phyloP scores from a whole-genome alignment of 2,888 invertebrate genomes.

The Napeogenes sylphis region DNA sequence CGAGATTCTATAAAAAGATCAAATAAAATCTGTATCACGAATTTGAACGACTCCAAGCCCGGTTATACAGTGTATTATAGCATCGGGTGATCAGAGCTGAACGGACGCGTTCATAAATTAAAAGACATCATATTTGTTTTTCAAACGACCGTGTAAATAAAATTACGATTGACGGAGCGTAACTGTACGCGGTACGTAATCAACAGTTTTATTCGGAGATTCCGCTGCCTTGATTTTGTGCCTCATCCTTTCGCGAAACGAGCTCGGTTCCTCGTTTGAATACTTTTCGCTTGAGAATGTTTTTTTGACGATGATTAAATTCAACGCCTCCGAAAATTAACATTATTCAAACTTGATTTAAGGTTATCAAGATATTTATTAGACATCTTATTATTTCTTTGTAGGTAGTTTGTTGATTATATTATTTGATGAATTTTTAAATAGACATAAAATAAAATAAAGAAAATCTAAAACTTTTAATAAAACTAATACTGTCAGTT shows the following conservation, averaged over 20 bases:
- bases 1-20: slow-evolving; percentile 51
- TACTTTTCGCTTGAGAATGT: slow-evolving; percentile 49
- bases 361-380: slow-evolving; percentile 26
- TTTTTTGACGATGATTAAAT: slow-evolving; percentile 58
- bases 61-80: slow-evolving; percentile 42
- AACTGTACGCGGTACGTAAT: slow-evolving; percentile 65
- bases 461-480: no score
- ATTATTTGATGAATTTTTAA: no score
- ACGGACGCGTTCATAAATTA: slow-evolving; percentile 67
- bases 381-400: slow-evolving; percentile 2
- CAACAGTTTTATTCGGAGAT: slow-evolving; percentile 71
- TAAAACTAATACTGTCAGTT: no score
- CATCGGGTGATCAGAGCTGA: slow-evolving; percentile 43
- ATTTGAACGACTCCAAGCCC: slow-evolving; percentile 48
- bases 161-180: slow-evolving; percentile 69
- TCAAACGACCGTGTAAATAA: slow-evolving; percentile 66
- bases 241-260: neutral
- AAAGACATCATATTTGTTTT: slow-evolving; percentile 73
- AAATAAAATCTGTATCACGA: slow-evolving; percentile 54
- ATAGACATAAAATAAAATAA: no score
- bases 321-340: slow-evolving; percentile 45
- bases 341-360: slow-evolving; percentile 35
- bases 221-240: slow-evolving; percentile 62
- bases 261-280: slow-evolving; percentile 55
- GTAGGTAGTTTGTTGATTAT: slow-evolving; percentile 15